Percentiles rank a stretch among this genome's conserved stretches.
phyloP scores from a whole-genome alignment of 2,888 invertebrate species.

The Chalcis sispes region DNA sequence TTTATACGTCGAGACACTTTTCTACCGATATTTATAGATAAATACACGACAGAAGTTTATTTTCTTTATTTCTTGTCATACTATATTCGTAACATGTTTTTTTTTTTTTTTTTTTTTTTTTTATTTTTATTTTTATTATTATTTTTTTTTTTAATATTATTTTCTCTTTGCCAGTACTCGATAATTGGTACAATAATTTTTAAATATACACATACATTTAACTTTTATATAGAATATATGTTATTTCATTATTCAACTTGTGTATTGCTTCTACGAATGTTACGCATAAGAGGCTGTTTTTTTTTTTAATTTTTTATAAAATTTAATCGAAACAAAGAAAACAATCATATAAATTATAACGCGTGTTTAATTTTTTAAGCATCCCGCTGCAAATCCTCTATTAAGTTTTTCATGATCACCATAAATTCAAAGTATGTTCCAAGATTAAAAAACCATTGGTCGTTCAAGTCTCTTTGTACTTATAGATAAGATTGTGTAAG shows the following conservation, averaged over 20 bases:
- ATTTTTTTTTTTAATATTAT: slow-evolving; percentile 23
- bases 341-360: slow-evolving; percentile 28
- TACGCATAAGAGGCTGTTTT: slow-evolving; percentile 40
- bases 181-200: slow-evolving; percentile 36
- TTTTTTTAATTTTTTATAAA: slow-evolving; percentile 45
- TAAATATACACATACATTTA: slow-evolving; percentile 25
- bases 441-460: slow-evolving; percentile 8
- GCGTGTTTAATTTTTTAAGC: slow-evolving; percentile 58
- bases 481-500: slow-evolving; percentile 19
- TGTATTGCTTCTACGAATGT: slow-evolving; percentile 69
- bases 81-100: slow-evolving; percentile 14
- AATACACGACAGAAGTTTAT: slow-evolving; percentile 53
- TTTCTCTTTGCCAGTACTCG: slow-evolving; percentile 34
- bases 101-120: slow-evolving; percentile 41
- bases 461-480: slow-evolving; percentile 23
- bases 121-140: slow-evolving; percentile 17
- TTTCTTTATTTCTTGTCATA: slow-evolving; percentile 23
- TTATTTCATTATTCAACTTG: slow-evolving; percentile 51
- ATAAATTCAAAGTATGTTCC: slow-evolving; percentile 41
- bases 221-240: slow-evolving; percentile 48
- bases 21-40: slow-evolving; percentile 38
- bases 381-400: slow-evolving; percentile 68
- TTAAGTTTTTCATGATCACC: slow-evolving; percentile 56
- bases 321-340: slow-evolving; percentile 18
- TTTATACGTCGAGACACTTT: slow-evolving; percentile 48